Conservation (phyloP, 2,797 vertebrate genomes). For the Eidolon dupreanum region DNA sequence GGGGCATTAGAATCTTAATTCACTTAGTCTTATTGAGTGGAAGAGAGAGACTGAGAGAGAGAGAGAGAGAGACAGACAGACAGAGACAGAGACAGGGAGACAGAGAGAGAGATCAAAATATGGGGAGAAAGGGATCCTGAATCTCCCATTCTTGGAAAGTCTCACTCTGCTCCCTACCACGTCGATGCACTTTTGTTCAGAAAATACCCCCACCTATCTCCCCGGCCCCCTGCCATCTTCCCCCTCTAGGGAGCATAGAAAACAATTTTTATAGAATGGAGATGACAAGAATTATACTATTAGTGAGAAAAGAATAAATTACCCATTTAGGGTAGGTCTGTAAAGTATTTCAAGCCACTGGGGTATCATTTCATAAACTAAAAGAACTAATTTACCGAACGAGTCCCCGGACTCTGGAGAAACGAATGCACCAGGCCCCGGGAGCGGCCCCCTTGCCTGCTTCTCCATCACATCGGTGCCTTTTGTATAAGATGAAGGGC, state of each 20-base stretch:
- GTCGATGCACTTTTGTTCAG: background rate
- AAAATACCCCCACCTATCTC: background rate
- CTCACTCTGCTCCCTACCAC: background rate
- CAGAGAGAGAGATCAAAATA: background rate
- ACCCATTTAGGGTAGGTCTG: background rate
- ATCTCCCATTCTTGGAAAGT: background rate
- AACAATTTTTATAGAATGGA: background rate
- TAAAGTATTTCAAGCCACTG: conserved; percentile 42
- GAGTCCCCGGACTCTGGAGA: conserved; percentile 29
- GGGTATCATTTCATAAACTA: conserved; percentile 42
- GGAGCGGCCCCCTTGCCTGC: background rate
- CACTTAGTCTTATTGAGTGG: background rate
- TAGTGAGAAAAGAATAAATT: conserved; percentile 45
- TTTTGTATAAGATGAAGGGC: background rate
- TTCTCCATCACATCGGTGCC: background rate
- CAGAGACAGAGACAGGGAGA: background rate
- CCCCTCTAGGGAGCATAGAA: background rate
- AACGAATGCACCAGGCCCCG: background rate
- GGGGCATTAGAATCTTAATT: background rate
- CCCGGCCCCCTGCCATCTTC: too few relatives aligned
- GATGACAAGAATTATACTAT: background rate
- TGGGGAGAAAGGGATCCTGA: background rate
- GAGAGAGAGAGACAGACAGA: background rate
- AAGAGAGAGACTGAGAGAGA: background rate
- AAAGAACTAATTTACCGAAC: conserved; percentile 61